Evolutionary conservation across 2,113 vertebrate genomes (phyloP).

Genomic region (Nothobranchius kuhntae): DNA sequence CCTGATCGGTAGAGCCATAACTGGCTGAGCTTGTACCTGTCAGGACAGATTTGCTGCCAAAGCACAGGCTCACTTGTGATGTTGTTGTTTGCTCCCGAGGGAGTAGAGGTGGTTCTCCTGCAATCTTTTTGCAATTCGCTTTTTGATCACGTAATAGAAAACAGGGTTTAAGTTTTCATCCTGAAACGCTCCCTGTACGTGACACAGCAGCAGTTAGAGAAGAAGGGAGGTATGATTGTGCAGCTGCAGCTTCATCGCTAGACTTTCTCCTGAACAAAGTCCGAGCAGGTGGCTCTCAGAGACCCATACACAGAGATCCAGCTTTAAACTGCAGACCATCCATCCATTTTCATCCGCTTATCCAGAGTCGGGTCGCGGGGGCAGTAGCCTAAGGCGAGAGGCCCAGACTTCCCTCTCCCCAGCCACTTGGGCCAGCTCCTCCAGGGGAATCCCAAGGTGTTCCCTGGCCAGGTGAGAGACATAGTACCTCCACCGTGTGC

Average conservation of each 20-base stretch:
- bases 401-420: too few species aligned
- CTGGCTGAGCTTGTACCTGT: constrained; percentile 71
- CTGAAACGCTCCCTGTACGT: too few species aligned
- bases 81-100: constrained; percentile 28
- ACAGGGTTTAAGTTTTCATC: constrained; percentile 7
- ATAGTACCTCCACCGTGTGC: too few species aligned
- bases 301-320: too few species aligned
- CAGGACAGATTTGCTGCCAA: constrained; percentile 67
- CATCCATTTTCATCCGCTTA: too few species aligned
- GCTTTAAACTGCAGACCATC: too few species aligned
- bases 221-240: background rate
- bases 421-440: too few species aligned
- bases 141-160: constrained; percentile 4
- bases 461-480: too few species aligned
- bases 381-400: too few species aligned
- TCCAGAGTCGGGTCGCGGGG: too few species aligned
- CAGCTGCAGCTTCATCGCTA: constrained; percentile 3
- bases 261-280: background rate
- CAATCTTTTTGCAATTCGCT: background rate
- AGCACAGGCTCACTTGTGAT: constrained; percentile 59
- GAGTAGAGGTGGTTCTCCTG: constrained; percentile 32
- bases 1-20: constrained; percentile 57
- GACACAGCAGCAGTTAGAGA: background rate
- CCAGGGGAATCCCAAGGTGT: too few species aligned
- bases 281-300: too few species aligned